Evolutionary conservation across 1,140 invertebrate species (phyloP).

Genomic region (Drosophila ohnishii): DNA sequence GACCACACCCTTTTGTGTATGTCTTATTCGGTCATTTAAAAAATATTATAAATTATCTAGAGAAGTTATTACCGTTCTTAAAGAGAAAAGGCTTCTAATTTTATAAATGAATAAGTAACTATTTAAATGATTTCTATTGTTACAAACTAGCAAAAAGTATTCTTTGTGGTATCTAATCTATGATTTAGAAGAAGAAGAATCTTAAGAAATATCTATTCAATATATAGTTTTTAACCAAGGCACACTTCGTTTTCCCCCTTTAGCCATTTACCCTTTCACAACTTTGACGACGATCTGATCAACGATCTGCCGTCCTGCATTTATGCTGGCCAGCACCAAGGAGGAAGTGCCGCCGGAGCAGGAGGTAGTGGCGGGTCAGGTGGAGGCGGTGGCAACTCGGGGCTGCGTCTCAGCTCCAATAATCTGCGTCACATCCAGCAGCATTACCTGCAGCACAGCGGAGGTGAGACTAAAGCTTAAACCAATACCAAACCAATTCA

Average conservation of each 20-base stretch:
- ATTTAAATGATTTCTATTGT: no score
- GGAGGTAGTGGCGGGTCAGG: conserved; percentile 32
- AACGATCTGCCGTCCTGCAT: conserved; percentile 82
- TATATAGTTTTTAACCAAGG: neutral
- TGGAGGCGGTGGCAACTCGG: conserved; percentile 31
- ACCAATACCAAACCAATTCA: no score
- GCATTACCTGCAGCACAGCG: conserved; percentile 79
- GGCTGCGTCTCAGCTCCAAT: conserved; percentile 65
- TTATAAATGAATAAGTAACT: no score
- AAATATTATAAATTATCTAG: no score
- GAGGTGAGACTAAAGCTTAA: conserved; percentile 33
- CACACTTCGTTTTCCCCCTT: neutral
- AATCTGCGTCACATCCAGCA: conserved; percentile 81
- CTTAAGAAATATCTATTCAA: neutral
- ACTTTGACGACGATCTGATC: conserved; percentile 81
- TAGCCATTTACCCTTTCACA: conserved; percentile 80
- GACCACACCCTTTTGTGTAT: no score
- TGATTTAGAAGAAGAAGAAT: no score
- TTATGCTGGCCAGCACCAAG: conserved; percentile 75
- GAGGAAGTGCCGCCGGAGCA: conserved; percentile 22
- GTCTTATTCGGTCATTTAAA: no score
- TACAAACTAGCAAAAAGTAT: no score
- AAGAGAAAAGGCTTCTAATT: no score
- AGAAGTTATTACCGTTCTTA: no score
- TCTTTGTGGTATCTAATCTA: no score